Conservation (phyloP, 2,888 invertebrate genomes). For the Sphinx pinastri region DNA sequence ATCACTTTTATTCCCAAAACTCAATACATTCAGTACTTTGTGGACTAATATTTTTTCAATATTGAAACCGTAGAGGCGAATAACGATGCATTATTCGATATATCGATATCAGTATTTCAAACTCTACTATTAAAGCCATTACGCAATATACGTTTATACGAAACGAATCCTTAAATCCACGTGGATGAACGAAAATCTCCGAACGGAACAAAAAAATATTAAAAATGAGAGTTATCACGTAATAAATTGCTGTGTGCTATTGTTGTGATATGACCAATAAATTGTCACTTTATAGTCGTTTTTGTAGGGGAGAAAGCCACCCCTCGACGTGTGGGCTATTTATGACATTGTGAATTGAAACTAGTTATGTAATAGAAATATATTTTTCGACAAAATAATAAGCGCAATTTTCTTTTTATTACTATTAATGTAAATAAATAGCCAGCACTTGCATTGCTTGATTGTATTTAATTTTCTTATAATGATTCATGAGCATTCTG, state of each 20-base stretch:
- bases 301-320: conserved; percentile 18
- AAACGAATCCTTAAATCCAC: conserved; percentile 44
- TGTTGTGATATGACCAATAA: conserved; percentile 78
- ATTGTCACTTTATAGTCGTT: conserved; percentile 64
- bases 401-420: background rate
- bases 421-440: background rate
- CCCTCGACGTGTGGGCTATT: conserved; percentile 29
- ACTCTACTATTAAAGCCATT: background rate
- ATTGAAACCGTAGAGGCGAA: too few relatives aligned
- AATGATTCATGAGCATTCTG: too few relatives aligned
- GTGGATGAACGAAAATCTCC: conserved; percentile 57
- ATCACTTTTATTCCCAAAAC: too few relatives aligned
- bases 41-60: too few relatives aligned
- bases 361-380: background rate
- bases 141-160: conserved; percentile 40
- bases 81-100: too few relatives aligned
- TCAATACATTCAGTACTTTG: too few relatives aligned
- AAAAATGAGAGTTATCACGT: conserved; percentile 74
- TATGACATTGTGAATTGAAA: conserved; percentile 30
- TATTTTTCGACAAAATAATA: background rate
- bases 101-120: background rate
- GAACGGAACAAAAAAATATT: conserved; percentile 44
- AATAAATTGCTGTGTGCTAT: conserved; percentile 72
- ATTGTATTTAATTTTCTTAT: too few relatives aligned
- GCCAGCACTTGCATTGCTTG: too few relatives aligned